Evolutionary conservation across 2,797 vertebrate genomes (phyloP).

Genomic region (Enteromius viviparus): DNA sequence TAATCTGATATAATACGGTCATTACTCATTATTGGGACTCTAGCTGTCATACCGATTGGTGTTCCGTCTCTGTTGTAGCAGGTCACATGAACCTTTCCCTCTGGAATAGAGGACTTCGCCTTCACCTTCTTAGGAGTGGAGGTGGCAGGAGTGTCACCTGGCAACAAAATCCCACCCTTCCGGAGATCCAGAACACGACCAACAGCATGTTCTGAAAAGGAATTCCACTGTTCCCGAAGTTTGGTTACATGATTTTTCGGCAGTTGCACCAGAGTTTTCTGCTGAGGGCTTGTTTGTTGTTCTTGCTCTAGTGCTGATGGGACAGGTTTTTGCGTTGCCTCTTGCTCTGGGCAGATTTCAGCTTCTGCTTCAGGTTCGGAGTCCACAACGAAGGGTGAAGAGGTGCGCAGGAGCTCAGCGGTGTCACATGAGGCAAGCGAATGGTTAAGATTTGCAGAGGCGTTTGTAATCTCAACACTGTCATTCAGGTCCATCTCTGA

Average conservation of each 20-base stretch:
- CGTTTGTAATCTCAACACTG: slow-evolving; percentile 60
- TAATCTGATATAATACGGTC: not conserved
- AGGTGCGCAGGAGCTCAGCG: slow-evolving; percentile 65
- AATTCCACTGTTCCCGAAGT: slow-evolving; percentile 38
- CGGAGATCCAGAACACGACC: slow-evolving; percentile 11
- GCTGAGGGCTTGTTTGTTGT: not conserved
- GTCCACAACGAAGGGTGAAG: slow-evolving; percentile 61
- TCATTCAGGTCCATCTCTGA: slow-evolving; percentile 72
- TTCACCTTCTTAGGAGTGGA: slow-evolving; percentile 85
- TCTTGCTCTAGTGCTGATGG: not conserved
- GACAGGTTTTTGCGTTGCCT: not conserved
- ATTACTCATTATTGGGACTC: slow-evolving; percentile 11
- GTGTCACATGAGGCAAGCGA: slow-evolving; percentile 67
- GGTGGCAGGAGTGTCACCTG: slow-evolving; percentile 73
- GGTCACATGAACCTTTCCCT: slow-evolving; percentile 81
- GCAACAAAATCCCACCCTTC: slow-evolving; percentile 1
- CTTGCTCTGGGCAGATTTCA: not conserved
- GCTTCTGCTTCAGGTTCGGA: slow-evolving; percentile 61
- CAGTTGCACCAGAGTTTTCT: not conserved
- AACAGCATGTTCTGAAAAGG: slow-evolving; percentile 32
- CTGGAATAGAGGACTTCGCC: slow-evolving; percentile 55
- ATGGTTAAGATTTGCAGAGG: slow-evolving; percentile 21
- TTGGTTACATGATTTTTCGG: not conserved
- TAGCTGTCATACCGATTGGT: slow-evolving; percentile 77
- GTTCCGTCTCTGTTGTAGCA: slow-evolving; percentile 90